Percentiles rank a stretch among this genome's conserved stretches.
These are phyloP conservation scores for Sialia sialis DNA, from an alignment of 2,113 vertebrate genomes.

Conservation along the genomic window DNA sequence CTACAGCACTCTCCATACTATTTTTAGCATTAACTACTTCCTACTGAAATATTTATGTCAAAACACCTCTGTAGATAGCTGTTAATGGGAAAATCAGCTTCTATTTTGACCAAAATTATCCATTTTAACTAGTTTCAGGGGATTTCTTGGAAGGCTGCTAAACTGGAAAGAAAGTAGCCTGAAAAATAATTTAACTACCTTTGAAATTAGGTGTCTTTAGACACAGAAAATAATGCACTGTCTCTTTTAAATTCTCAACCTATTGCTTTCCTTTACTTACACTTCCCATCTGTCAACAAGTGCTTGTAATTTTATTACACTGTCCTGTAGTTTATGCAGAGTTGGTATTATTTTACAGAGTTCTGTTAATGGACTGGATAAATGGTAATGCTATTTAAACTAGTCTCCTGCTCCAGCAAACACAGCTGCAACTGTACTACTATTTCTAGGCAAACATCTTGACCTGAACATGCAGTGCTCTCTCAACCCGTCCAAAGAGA, in stretches of 20 bases:
- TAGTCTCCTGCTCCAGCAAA: conserved; percentile 77
- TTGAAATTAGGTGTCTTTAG: neutral
- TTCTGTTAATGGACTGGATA: conserved; percentile 86
- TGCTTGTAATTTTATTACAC: conserved; percentile 80
- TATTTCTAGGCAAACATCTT: conserved; percentile 83
- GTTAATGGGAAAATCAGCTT: neutral
- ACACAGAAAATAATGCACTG: conserved; percentile 44
- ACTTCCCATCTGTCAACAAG: conserved; percentile 77
- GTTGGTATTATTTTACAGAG: conserved; percentile 85
- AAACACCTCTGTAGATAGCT: conserved; percentile 23
- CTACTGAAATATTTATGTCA: conserved; percentile 52
- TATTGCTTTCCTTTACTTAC: conserved; percentile 67
- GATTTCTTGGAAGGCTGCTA: neutral
- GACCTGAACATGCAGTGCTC: conserved; percentile 72
- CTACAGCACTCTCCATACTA: conserved; percentile 17
- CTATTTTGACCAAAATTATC: neutral
- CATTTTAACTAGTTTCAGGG: neutral
- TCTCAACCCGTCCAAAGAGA: conserved; percentile 72
- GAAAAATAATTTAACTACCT: neutral
- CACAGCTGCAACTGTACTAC: conserved; percentile 83
- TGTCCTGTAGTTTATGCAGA: conserved; percentile 79
- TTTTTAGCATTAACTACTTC: conserved; percentile 12
- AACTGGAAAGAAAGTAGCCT: neutral
- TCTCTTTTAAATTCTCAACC: conserved; percentile 68
- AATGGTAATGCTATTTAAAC: conserved; percentile 85